Conservation (phyloP, 2,888 invertebrate genomes). For the Scaptomyza parva region DNA sequence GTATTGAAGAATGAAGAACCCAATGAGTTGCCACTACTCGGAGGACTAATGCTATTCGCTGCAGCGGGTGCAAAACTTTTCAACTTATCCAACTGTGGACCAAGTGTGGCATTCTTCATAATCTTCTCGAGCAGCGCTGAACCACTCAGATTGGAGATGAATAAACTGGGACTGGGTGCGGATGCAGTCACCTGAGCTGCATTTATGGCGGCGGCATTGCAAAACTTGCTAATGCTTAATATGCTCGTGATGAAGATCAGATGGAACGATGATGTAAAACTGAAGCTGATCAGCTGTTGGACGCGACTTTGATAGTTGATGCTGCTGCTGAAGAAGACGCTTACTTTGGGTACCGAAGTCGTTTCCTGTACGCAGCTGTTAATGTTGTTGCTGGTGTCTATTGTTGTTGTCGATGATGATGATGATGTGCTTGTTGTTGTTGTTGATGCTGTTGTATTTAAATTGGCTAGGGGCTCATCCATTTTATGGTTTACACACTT, state of each 20-base stretch:
- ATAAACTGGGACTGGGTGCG: constrained; percentile 67
- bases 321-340: constrained; percentile 82
- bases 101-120: constrained; percentile 66
- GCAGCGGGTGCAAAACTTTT: constrained; percentile 67
- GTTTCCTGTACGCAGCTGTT: constrained; percentile 20
- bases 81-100: constrained; percentile 67
- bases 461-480: constrained; percentile 34
- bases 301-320: constrained; percentile 82
- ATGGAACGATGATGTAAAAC: constrained; percentile 82
- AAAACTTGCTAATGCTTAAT: constrained; percentile 83
- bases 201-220: constrained; percentile 81
- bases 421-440: constrained; percentile 11
- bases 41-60: constrained; percentile 70
- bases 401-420: constrained; percentile 17
- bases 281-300: constrained; percentile 84
- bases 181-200: constrained; percentile 69
- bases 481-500: constrained; percentile 30
- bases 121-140: constrained; percentile 80
- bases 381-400: constrained; percentile 19
- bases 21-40: constrained; percentile 33
- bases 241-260: constrained; percentile 82
- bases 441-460: constrained; percentile 25
- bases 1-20: constrained; percentile 53
- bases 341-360: constrained; percentile 66
- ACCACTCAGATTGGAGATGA: constrained; percentile 77